Conservation (phyloP, 2,113 vertebrate species). For the Pipa parva region DNA sequence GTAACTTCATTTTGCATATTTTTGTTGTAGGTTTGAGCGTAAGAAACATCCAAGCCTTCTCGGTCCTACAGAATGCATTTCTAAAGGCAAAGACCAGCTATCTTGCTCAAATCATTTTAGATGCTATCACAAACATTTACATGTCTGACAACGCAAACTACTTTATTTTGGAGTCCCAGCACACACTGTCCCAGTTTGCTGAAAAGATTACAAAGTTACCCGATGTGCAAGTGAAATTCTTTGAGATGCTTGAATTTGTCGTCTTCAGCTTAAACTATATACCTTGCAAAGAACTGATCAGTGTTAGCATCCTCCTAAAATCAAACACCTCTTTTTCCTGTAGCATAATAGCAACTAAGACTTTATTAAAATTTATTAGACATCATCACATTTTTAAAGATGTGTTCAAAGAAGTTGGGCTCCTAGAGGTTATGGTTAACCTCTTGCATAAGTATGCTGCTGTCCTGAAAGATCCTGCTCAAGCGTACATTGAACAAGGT, state of each 20-base stretch:
- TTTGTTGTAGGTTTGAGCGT: conserved; percentile 80
- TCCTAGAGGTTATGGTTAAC: conserved; percentile 95
- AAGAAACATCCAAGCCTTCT: conserved; percentile 92
- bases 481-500: conserved; percentile 81
- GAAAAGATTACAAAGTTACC: conserved; percentile 87
- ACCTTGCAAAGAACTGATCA: conserved; percentile 97
- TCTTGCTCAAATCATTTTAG: conserved; percentile 86
- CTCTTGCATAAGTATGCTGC: conserved; percentile 98
- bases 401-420: conserved; percentile 93
- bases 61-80: conserved; percentile 93
- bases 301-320: conserved; percentile 93
- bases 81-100: conserved; percentile 86
- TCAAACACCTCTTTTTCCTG: conserved; percentile 84
- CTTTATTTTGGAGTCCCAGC: conserved; percentile 94
- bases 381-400: conserved; percentile 94
- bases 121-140: conserved; percentile 91
- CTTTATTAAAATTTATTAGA: conserved; percentile 83
- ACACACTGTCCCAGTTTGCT: conserved; percentile 90
- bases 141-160: conserved; percentile 91
- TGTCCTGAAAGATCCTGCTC: conserved; percentile 88
- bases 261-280: conserved; percentile 97
- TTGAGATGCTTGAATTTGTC: conserved; percentile 93
- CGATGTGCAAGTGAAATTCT: conserved; percentile 91
- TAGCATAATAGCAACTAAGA: conserved; percentile 84
- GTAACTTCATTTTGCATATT: no score